Percentiles rank a stretch among this genome's conserved stretches.
Evolutionary conservation across 2,888 invertebrate species (phyloP).

Genomic region (Ceriagrion tenellum): DNA sequence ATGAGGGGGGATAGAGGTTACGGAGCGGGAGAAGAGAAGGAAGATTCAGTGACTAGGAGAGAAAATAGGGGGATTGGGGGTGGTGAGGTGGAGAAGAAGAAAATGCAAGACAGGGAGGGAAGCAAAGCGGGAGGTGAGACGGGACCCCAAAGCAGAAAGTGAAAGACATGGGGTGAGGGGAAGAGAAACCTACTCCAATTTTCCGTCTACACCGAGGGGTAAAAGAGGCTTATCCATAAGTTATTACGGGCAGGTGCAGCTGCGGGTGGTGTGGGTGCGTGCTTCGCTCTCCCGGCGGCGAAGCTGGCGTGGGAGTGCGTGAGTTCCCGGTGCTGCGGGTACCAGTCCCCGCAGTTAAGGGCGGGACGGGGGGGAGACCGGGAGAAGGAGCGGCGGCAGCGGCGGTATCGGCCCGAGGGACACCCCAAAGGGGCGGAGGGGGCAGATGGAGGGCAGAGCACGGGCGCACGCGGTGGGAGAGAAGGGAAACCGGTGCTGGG

Average conservation of each 20-base stretch:
- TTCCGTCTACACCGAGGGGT: constrained; percentile 44
- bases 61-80: too few relatives aligned
- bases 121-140: background rate
- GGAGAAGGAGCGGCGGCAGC: background rate
- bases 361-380: background rate
- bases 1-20: background rate
- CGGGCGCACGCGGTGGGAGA: background rate
- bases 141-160: background rate
- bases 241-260: constrained; percentile 65
- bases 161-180: background rate
- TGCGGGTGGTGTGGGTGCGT: background rate
- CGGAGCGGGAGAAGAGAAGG: background rate
- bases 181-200: constrained; percentile 53
- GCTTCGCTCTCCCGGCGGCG: background rate
- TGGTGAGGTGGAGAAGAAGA: too few relatives aligned
- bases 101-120: too few relatives aligned
- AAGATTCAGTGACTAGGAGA: background rate
- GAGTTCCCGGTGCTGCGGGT: background rate
- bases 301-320: background rate
- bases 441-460: background rate
- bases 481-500: background rate
- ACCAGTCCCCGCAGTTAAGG: background rate
- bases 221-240: constrained; percentile 56
- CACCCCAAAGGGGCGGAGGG: background rate
- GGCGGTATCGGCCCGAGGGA: background rate